Percentiles rank a stretch among this genome's conserved stretches.
phyloP scores from a whole-genome alignment of 2,888 invertebrate species.

The Eudemis profundana region DNA sequence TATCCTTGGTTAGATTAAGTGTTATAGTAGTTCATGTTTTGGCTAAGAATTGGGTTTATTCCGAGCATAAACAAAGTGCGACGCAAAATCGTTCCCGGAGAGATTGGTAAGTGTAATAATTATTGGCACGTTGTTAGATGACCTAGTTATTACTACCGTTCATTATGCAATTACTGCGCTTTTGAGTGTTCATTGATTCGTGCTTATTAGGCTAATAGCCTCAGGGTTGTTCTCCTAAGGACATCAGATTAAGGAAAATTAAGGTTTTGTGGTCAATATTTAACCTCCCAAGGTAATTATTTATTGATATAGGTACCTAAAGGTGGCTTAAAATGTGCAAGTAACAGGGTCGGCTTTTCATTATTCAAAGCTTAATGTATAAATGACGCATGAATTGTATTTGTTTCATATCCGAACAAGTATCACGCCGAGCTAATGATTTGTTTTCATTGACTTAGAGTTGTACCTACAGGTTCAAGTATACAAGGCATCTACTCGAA shows the following conservation, averaged over 20 bases:
- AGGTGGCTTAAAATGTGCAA: neutral
- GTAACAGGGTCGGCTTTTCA: constrained; percentile 14
- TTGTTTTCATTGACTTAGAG: neutral
- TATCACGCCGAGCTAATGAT: neutral
- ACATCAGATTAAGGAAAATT: constrained; percentile 4
- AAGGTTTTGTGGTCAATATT: constrained; percentile 15
- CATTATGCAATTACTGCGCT: constrained; percentile 38
- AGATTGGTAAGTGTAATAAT: constrained; percentile 76
- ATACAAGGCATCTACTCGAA: too few relatives aligned
- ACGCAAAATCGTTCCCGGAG: constrained; percentile 65
- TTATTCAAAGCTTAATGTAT: neutral
- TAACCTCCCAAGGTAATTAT: neutral
- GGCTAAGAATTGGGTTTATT: neutral
- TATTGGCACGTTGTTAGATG: constrained; percentile 78
- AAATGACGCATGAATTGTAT: neutral
- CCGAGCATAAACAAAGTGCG: constrained; percentile 61
- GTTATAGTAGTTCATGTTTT: neutral
- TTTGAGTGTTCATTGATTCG: constrained; percentile 21
- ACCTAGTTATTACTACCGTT: constrained; percentile 69
- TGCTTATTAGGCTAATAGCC: neutral
- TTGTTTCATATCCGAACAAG: neutral
- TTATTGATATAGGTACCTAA: constrained; percentile 4
- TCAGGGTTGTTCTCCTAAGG: neutral
- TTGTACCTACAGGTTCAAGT: too few relatives aligned
- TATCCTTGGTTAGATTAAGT: constrained; percentile 1